These are phyloP conservation scores for Glaucopsyche alexis DNA, from an alignment of 2,888 invertebrate genomes.

Conservation along the genomic window DNA sequence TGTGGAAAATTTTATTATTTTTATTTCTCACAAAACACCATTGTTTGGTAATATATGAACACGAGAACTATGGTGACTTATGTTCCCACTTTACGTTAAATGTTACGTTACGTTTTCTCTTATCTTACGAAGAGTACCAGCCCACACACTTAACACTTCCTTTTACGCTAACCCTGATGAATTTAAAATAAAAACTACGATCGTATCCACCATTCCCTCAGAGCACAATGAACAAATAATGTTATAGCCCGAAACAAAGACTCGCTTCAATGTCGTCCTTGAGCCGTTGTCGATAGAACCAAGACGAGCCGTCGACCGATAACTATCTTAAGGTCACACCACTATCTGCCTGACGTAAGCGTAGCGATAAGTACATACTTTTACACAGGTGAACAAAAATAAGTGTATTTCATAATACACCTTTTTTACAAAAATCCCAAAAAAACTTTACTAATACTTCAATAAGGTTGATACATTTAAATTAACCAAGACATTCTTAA, in stretches of 20 bases:
- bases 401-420: background rate
- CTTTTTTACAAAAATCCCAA: background rate
- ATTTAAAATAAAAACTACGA: background rate
- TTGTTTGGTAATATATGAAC: slow-evolving; percentile 1
- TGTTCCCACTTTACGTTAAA: background rate
- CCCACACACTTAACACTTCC: background rate
- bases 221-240: slow-evolving; percentile 23
- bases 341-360: slow-evolving; percentile 69
- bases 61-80: background rate
- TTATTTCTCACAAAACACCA: background rate
- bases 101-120: background rate
- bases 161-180: background rate
- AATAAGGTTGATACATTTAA: too few relatives aligned
- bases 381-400: slow-evolving; percentile 48
- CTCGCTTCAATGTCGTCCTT: slow-evolving; percentile 60
- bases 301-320: slow-evolving; percentile 75
- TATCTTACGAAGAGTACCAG: background rate
- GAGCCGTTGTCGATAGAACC: slow-evolving; percentile 65
- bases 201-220: background rate
- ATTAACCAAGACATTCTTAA: too few relatives aligned
- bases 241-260: slow-evolving; percentile 32
- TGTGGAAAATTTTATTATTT: slow-evolving; percentile 45
- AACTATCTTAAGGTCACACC: slow-evolving; percentile 74
- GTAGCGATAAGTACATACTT: slow-evolving; percentile 51
- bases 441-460: background rate